A percentile compares a stretch with the other conserved stretches of the same genome.
These are phyloP conservation scores for Epinephelus lanceolatus DNA, from an alignment of 2,113 vertebrate species.

Conservation along the genomic window DNA sequence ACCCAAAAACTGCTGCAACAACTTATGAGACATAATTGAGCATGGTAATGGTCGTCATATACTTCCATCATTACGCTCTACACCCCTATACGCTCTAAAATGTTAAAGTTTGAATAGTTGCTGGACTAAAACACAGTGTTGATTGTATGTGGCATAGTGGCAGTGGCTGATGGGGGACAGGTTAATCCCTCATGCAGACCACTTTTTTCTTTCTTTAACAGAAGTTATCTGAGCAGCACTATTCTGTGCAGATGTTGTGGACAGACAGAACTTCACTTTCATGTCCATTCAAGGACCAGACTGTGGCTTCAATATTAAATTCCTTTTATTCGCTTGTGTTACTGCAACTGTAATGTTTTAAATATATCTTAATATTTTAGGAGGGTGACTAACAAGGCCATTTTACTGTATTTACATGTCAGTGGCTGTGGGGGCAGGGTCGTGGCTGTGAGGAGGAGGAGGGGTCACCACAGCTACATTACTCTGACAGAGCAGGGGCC, in stretches of 20 bases:
- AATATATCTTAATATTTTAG: neutral
- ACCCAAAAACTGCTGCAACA: too few species aligned
- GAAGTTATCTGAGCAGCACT: neutral
- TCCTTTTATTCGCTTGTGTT: neutral
- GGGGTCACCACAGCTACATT: neutral
- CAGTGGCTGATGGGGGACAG: too few species aligned
- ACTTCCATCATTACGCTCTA: too few species aligned
- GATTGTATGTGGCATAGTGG: too few species aligned
- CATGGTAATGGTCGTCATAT: too few species aligned
- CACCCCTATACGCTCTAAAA: too few species aligned
- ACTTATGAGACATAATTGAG: too few species aligned
- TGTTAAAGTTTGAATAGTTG: too few species aligned
- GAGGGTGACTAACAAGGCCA: neutral
- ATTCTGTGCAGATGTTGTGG: neutral
- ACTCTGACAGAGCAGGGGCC: neutral
- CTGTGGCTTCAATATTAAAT: neutral
- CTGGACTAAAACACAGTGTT: too few species aligned
- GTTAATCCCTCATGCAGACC: too few species aligned
- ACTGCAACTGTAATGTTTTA: neutral
- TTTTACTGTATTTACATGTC: slow-evolving; percentile 4
- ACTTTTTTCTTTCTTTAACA: neutral
- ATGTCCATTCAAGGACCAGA: neutral
- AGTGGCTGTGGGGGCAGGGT: neutral
- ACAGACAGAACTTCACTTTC: neutral
- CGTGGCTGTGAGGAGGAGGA: neutral